A percentile compares a stretch with the other conserved stretches of the same genome.
phyloP scores from a whole-genome alignment of 2,113 vertebrate species.

The Hippocampus mohnikei region DNA sequence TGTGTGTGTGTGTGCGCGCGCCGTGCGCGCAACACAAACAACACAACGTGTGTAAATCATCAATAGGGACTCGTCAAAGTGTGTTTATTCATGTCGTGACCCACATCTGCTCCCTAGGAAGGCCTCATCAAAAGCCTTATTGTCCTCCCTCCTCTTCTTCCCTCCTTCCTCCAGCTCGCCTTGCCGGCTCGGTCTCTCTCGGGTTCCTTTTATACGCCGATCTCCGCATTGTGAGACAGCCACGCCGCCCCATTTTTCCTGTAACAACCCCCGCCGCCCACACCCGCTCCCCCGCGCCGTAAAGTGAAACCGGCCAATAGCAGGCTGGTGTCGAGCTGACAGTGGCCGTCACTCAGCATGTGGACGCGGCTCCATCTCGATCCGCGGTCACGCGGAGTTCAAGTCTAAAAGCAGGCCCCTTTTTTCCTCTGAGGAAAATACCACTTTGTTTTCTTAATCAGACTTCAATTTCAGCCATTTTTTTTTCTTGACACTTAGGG shows the following conservation, averaged over 20 bases:
- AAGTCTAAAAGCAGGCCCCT: not conserved
- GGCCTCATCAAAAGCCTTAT: constrained; percentile 66
- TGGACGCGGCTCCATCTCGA: constrained; percentile 35
- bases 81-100: constrained; percentile 63
- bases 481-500: not conserved
- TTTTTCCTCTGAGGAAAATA: not conserved
- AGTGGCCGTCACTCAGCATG: constrained; percentile 22
- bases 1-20: constrained; percentile 24
- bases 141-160: constrained; percentile 54
- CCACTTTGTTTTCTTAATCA: not conserved
- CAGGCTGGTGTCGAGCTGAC: constrained; percentile 32
- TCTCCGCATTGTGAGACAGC: constrained; percentile 58
- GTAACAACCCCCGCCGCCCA: constrained; percentile 11
- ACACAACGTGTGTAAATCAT: constrained; percentile 53
- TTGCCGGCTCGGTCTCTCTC: constrained; percentile 41
- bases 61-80: constrained; percentile 47
- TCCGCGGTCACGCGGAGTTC: constrained; percentile 7
- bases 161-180: constrained; percentile 31
- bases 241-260: constrained; percentile 5
- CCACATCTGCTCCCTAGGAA: constrained; percentile 64
- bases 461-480: not conserved
- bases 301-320: constrained; percentile 53
- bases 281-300: constrained; percentile 17
- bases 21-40: constrained; percentile 47
- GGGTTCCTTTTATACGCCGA: constrained; percentile 62